Evolutionary conservation across 1,140 invertebrate genomes (phyloP).

Genomic region (Hylaeus anthracinus): DNA sequence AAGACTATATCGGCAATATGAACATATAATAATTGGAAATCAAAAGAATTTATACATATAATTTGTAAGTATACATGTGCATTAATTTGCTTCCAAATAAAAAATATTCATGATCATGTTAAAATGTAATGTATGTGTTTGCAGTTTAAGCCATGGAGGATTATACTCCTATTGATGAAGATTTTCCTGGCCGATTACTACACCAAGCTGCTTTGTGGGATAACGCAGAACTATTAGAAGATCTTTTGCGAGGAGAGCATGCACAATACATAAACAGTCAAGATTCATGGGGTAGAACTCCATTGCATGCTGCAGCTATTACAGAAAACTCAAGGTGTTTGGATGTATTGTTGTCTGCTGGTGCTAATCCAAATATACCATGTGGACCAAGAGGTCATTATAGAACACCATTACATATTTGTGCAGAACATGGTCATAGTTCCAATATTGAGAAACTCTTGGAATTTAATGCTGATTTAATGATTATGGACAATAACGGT

Average conservation of each 20-base stretch:
- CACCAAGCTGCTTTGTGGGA: conserved; percentile 95
- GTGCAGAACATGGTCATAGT: conserved; percentile 89
- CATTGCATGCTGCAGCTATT: conserved; percentile 93
- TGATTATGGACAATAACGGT: conserved; percentile 85
- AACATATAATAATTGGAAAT: conserved; percentile 12
- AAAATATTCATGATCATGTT: no score
- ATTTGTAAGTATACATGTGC: not conserved
- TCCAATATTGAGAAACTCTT: conserved; percentile 87
- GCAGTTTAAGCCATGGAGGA: conserved; percentile 80
- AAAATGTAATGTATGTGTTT: conserved; percentile 2
- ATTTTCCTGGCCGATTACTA: conserved; percentile 89
- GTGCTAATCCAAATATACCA: conserved; percentile 87
- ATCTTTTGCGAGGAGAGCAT: conserved; percentile 89
- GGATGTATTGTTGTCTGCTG: conserved; percentile 86
- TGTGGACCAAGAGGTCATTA: conserved; percentile 85
- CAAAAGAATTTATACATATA: conserved; percentile 8
- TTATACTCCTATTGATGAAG: conserved; percentile 88
- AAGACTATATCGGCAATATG: not conserved
- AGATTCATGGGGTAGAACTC: conserved; percentile 90
- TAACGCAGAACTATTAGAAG: conserved; percentile 92
- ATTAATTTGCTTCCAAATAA: conserved; percentile 2
- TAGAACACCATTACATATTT: conserved; percentile 90
- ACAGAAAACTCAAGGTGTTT: conserved; percentile 92
- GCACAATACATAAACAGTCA: conserved; percentile 87
- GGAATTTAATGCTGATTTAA: conserved; percentile 85